phyloP scores from a whole-genome alignment of 2,888 invertebrate species.

The Erannis defoliaria region DNA sequence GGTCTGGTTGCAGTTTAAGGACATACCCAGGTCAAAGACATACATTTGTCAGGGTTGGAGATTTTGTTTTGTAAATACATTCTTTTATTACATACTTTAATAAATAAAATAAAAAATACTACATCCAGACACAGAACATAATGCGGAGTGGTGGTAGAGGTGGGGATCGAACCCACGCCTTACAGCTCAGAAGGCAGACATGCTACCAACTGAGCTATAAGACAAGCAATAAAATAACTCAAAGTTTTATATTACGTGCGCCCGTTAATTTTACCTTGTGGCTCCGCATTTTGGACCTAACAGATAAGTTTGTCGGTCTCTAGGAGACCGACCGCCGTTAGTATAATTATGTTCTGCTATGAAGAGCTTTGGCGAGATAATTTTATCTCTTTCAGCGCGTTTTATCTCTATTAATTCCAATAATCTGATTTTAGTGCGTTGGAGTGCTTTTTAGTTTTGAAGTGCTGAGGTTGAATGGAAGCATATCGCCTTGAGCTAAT shows the following conservation, averaged over 20 bases:
- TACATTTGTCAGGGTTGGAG: too few relatives aligned
- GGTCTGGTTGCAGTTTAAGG: too few relatives aligned
- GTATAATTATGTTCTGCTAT: constrained; percentile 24
- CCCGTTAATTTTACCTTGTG: not conserved
- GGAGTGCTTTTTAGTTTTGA: constrained; percentile 21
- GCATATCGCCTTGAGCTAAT: constrained; percentile 8
- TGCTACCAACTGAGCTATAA: too few relatives aligned
- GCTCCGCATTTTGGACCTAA: not conserved
- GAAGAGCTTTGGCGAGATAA: constrained; percentile 26
- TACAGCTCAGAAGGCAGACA: too few relatives aligned
- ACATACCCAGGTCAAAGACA: too few relatives aligned
- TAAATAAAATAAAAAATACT: too few relatives aligned
- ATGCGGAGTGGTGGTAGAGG: too few relatives aligned
- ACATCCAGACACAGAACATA: too few relatives aligned
- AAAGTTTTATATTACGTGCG: not conserved
- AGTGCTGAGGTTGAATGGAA: constrained; percentile 25
- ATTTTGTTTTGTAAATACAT: too few relatives aligned
- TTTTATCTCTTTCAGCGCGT: constrained; percentile 28
- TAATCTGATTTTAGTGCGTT: constrained; percentile 31
- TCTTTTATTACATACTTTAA: too few relatives aligned
- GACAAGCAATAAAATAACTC: constrained; percentile 1
- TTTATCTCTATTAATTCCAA: constrained; percentile 24
- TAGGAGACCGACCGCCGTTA: constrained; percentile 1
- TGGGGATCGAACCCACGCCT: too few relatives aligned
- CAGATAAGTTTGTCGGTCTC: not conserved